phyloP scores from a whole-genome alignment of 2,888 invertebrate species.

The Sphaeridia pumilis region DNA sequence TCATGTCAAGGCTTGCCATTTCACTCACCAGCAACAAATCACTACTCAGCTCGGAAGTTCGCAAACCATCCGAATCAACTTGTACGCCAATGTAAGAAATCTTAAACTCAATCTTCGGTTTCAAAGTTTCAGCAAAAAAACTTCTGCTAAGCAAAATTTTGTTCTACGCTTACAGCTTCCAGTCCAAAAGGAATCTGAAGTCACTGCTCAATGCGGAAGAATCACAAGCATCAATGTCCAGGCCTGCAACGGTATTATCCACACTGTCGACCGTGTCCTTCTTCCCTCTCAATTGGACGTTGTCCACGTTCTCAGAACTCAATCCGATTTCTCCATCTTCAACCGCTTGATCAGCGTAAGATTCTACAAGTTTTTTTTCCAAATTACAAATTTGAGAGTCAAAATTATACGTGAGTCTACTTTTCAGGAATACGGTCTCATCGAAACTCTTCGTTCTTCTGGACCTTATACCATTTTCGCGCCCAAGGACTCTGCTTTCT shows the following conservation, averaged over 20 bases:
- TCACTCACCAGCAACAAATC: constrained; percentile 24
- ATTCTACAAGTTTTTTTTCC: neutral
- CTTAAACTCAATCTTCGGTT: neutral
- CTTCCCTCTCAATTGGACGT: constrained; percentile 45
- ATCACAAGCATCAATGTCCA: constrained; percentile 51
- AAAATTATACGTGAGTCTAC: neutral
- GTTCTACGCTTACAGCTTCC: constrained; percentile 18
- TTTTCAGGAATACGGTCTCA: constrained; percentile 43
- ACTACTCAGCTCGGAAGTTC: constrained; percentile 18
- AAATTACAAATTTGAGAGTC: neutral
- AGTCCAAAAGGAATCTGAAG: constrained; percentile 41
- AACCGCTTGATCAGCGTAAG: constrained; percentile 40
- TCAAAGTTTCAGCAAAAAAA: neutral
- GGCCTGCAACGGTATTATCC: constrained; percentile 56
- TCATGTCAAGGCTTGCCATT: constrained; percentile 45
- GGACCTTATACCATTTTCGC: constrained; percentile 49
- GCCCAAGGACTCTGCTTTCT: constrained; percentile 48
- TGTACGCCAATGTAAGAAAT: constrained; percentile 23
- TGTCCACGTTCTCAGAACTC: constrained; percentile 43
- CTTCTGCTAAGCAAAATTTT: neutral
- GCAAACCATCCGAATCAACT: constrained; percentile 21
- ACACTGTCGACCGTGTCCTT: constrained; percentile 52
- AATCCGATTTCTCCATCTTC: constrained; percentile 43
- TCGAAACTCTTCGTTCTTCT: constrained; percentile 42
- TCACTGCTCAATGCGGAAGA: constrained; percentile 56